Evolutionary conservation across 2,113 vertebrate species (phyloP).

Genomic region (Catharus minimus): DNA sequence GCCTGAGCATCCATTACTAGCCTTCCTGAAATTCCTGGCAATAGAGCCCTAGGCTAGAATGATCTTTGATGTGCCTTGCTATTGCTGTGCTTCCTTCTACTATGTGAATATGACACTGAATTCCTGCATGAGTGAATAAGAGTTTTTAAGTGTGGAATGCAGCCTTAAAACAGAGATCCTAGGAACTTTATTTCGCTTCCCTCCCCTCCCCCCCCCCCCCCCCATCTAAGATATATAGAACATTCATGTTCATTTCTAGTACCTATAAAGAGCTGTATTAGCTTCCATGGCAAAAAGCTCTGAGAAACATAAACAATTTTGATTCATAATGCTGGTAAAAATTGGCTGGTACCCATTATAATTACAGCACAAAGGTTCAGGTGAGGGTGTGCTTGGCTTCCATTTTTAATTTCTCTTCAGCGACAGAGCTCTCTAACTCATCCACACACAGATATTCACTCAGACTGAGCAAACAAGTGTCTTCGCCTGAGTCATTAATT

Average conservation of each 20-base stretch:
- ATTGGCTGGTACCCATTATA: background rate
- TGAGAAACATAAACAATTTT: background rate
- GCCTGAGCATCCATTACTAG: background rate
- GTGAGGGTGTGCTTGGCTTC: background rate
- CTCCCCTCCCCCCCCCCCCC: too few relatives aligned
- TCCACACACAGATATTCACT: background rate
- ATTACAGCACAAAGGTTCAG: background rate
- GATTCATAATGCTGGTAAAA: background rate
- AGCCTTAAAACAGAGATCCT: background rate
- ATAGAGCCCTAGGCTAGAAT: background rate
- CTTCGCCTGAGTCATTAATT: constrained; percentile 20
- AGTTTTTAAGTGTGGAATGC: background rate
- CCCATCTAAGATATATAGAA: background rate
- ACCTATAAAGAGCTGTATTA: background rate
- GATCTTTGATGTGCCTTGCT: background rate
- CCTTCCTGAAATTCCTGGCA: background rate
- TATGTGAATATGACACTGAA: background rate
- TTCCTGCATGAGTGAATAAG: background rate
- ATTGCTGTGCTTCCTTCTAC: background rate
- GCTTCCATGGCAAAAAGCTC: background rate
- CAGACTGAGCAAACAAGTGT: background rate
- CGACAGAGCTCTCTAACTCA: background rate
- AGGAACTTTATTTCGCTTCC: background rate
- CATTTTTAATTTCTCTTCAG: background rate
- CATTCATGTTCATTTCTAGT: background rate